A percentile compares a stretch with the other conserved stretches of the same genome.
Conservation (phyloP, 2,113 vertebrate genomes). For the Mustela lutreola region DNA sequence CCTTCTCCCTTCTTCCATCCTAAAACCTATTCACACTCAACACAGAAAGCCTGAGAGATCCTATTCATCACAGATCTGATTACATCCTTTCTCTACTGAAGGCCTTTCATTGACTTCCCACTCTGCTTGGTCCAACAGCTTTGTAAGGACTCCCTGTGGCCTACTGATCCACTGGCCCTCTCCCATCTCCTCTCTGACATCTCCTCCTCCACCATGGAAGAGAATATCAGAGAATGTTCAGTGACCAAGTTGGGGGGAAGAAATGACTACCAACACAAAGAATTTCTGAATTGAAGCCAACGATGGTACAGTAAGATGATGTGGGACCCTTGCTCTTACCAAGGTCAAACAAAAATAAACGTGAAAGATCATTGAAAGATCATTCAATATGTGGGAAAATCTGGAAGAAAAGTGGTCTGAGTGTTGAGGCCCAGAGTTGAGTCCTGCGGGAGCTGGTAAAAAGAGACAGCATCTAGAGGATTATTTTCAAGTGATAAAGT, state of each 20-base stretch:
- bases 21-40: background rate
- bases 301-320: background rate
- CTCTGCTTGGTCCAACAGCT: background rate
- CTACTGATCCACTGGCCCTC: background rate
- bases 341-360: conserved; percentile 34
- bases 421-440: background rate
- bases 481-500: background rate
- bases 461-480: background rate
- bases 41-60: background rate
- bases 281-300: background rate
- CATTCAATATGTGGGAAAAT: conserved; percentile 25
- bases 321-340: background rate
- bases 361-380: background rate
- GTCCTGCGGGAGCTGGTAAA: background rate
- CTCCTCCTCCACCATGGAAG: background rate
- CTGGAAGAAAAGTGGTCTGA: conserved; percentile 21
- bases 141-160: background rate
- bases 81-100: conserved; percentile 2
- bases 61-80: background rate
- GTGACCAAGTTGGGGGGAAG: background rate
- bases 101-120: background rate
- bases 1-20: background rate
- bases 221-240: background rate
- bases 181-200: background rate
- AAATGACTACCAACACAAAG: background rate